A percentile compares a stretch with the other conserved stretches of the same genome.
Evolutionary conservation across 2,797 vertebrate species (phyloP).

Genomic region (Pangasius macronema): DNA sequence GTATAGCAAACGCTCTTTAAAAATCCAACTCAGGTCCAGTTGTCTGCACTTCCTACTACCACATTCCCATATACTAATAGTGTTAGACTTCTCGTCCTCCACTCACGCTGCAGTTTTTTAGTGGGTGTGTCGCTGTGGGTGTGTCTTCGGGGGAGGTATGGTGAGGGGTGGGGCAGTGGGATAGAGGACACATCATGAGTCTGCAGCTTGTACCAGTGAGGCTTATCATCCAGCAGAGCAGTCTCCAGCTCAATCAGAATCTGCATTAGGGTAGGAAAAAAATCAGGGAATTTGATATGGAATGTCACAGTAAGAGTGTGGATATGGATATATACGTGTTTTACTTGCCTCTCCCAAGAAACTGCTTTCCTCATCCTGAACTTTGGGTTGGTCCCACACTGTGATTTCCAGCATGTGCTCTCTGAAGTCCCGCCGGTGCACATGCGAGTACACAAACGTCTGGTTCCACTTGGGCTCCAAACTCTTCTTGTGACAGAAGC

Average conservation of each 20-base stretch:
- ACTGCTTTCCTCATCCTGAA: slow-evolving; percentile 87
- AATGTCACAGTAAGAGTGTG: neutral
- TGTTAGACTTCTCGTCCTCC: neutral
- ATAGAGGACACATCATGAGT: slow-evolving; percentile 96
- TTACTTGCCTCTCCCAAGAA: slow-evolving; percentile 83
- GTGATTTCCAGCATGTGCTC: slow-evolving; percentile 91
- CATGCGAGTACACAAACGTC: slow-evolving; percentile 88
- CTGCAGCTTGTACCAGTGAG: slow-evolving; percentile 98
- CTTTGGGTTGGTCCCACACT: slow-evolving; percentile 87
- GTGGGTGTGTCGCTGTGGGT: slow-evolving; percentile 81
- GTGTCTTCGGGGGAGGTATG: slow-evolving; percentile 91
- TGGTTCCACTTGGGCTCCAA: slow-evolving; percentile 90
- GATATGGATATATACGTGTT: neutral
- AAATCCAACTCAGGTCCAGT: neutral
- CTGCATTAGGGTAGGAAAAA: slow-evolving; percentile 66
- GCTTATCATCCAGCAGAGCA: slow-evolving; percentile 96
- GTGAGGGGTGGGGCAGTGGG: slow-evolving; percentile 93
- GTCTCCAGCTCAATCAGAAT: slow-evolving; percentile 98
- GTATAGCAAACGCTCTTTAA: neutral
- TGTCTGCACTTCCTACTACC: neutral
- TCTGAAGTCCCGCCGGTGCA: slow-evolving; percentile 88
- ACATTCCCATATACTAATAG: slow-evolving; percentile 37
- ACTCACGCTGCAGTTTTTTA: slow-evolving; percentile 97
- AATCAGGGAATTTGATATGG: neutral
- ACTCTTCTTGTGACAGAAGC: no score